Percentiles rank a stretch among this genome's conserved stretches.
Evolutionary conservation across 2,888 invertebrate species (phyloP).

Genomic region (Stenchaetothrips biformis): DNA sequence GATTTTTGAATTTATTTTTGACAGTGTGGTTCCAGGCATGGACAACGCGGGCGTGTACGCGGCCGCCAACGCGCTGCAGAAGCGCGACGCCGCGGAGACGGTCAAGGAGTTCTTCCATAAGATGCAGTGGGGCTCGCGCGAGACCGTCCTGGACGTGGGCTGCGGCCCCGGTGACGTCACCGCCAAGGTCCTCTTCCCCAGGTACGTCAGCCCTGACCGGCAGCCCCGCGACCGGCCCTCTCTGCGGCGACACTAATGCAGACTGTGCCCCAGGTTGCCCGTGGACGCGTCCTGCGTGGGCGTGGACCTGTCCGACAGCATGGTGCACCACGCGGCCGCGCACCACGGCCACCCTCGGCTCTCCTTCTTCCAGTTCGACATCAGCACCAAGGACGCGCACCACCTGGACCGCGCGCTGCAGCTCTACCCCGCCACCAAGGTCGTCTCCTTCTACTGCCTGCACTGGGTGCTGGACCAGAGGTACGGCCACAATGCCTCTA

Average conservation of each 20-base stretch:
- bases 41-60: constrained; percentile 53
- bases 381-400: constrained; percentile 46
- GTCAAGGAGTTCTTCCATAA: constrained; percentile 58
- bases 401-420: constrained; percentile 12
- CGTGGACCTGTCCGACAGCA: constrained; percentile 64
- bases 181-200: constrained; percentile 52
- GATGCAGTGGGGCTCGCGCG: constrained; percentile 54
- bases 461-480: constrained; percentile 73
- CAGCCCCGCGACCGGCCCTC: too few relatives aligned
- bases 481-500: constrained; percentile 48
- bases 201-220: too few relatives aligned
- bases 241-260: too few relatives aligned
- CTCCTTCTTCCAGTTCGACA: constrained; percentile 52
- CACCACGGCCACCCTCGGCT: constrained; percentile 48
- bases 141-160: constrained; percentile 37
- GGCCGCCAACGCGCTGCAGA: constrained; percentile 62
- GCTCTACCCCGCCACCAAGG: constrained; percentile 57
- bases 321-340: constrained; percentile 63
- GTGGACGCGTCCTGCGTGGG: constrained; percentile 47
- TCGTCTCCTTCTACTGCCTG: constrained; percentile 71
- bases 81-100: constrained; percentile 58
- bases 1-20: not conserved
- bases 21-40: not conserved
- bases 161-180: constrained; percentile 44
- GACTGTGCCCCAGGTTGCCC: too few relatives aligned